Base-by-base conservation (phyloP, 2,113 vertebrate genomes). In the Picathartes gymnocephalus region DNA sequence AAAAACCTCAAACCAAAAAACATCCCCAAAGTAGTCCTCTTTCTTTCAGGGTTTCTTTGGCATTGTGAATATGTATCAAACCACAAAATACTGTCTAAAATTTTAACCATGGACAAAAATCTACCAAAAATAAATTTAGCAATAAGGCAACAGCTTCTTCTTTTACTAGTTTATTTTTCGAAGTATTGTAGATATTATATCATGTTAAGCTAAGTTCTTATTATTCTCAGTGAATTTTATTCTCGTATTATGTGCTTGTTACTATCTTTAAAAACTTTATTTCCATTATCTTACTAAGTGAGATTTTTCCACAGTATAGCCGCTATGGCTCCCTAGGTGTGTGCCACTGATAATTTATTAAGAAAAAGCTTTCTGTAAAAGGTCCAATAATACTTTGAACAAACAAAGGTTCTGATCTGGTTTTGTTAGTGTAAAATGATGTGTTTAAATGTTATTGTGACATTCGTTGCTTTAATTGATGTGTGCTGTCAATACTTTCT, bases 61-160 rank as follows among this genome's bases (percentile, higher is more conserved):
- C 80, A 42, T 72, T 84, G 54, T 30, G 27, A 89, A 54, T 79
- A 28, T 72, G 14, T 91, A 77, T 80, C 90, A 96, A 97, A 96
- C 93, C 94, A 96, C 83, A 96, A 94, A 94, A 97, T 97, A 95
- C 92, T 97, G 93, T 96, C 93, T 97, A 86, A 96, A 91, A 91
- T 90, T 77, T 70, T 86, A 95, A 92, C 51, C 13, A 1, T 80
- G 62, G 81, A 82, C 77, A 73, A 95, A 95, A 87, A 66, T 33
- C 35, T 93, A 81, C 39, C 30, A 91, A 84, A 92, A 72, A 83
- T 62, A 93, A 86, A 86, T 84, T 50, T 84, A 96, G 70, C 50
- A 81, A 69, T 90, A 96, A 96, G 90, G 86, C 92, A 96, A 90
- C 90, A 95, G 86, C 91, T 96, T 95, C 93, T 94, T 93, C 48